Evolutionary conservation across 1,140 invertebrate species (phyloP), one percentile per base, ranked within the genome.

Genomic region (Heliconius melpomene): DNA sequence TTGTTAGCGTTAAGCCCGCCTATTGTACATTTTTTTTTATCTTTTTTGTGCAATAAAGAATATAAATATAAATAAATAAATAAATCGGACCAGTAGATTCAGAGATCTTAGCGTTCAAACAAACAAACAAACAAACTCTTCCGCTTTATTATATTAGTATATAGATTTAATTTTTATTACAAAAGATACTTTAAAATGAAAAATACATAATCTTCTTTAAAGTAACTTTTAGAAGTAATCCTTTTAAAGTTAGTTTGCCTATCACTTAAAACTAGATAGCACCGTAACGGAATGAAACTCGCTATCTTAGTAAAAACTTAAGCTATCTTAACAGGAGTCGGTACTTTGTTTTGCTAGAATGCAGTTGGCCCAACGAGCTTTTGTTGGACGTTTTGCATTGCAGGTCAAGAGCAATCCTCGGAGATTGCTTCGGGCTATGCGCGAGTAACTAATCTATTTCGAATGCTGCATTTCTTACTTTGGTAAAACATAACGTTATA

Each of bases 361-460:
- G 80, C 83, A 82, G 83, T 87, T 84, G 80, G 78, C 82, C 84
- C 83, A 85, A 82, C 79, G 77, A 83, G 84, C 86, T 91, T 89
- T 90, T 89, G 86, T 90, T 86, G 86, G 80, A 75, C 84, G 86
- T 89, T 90, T 89, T 86, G 86, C 84, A 86, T 89, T 85, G 86
- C 87, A 83, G 90, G 91, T 92, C 90, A 92, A 91, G 88, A 86
- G 88, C 87, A 89, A 88, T 90, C 84, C 87, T 90, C 79, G 57
- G 85, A 88, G 87, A 88, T 88, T 89, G 89, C 89, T 84, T 79
- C 66, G 83, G 80, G 85, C 81, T 80, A 77, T 78, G 83, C 77
- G 78, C 71, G 79, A 74, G 79, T 79, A 78, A 72, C 77, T 82
- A 74, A 84, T 79, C 81, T 80, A 80, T 82, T 78, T 80, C 73